A percentile compares a stretch with the other conserved stretches of the same genome.
Conservation (phyloP, 2,888 invertebrate genomes). For the Meandrusa payeni region DNA sequence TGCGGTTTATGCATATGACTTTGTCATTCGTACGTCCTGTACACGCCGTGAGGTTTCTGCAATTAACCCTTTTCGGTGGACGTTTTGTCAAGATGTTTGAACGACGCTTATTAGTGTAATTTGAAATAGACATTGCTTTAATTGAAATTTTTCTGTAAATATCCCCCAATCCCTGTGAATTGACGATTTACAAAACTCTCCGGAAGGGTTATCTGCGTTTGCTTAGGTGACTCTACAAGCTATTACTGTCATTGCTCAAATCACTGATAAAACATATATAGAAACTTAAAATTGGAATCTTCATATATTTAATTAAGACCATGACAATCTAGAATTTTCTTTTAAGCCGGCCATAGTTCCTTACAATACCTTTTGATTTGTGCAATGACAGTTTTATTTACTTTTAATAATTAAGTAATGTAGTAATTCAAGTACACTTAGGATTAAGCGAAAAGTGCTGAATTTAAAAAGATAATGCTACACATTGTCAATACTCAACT, state of each 20-base stretch:
- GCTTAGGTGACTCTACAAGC: constrained; percentile 36
- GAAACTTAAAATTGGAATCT: constrained; percentile 16
- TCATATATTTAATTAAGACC: constrained; percentile 26
- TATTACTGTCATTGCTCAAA: constrained; percentile 24
- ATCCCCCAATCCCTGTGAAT: constrained; percentile 29
- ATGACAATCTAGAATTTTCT: constrained; percentile 22
- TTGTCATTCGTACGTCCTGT: constrained; percentile 1
- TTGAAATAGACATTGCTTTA: constrained; percentile 36
- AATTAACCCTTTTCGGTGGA: constrained; percentile 42
- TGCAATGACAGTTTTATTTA: constrained; percentile 14
- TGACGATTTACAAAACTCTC: constrained; percentile 31
- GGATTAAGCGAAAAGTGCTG: constrained; percentile 66
- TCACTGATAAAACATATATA: constrained; percentile 25
- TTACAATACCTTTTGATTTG: constrained; percentile 11
- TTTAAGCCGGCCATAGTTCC: constrained; percentile 21
- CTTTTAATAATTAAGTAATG: constrained; percentile 28
- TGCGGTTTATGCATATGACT: no score
- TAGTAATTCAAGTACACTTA: constrained; percentile 54
- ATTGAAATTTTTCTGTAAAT: constrained; percentile 36
- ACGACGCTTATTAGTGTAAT: constrained; percentile 66
- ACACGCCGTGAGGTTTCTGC: constrained; percentile 31
- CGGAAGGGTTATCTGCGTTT: constrained; percentile 33
- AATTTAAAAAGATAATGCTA: constrained; percentile 55
- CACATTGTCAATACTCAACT: constrained; percentile 74
- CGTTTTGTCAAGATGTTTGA: constrained; percentile 50